Evolutionary conservation across 1,140 invertebrate species (phyloP).

Genomic region (Zaprionus africanus): DNA sequence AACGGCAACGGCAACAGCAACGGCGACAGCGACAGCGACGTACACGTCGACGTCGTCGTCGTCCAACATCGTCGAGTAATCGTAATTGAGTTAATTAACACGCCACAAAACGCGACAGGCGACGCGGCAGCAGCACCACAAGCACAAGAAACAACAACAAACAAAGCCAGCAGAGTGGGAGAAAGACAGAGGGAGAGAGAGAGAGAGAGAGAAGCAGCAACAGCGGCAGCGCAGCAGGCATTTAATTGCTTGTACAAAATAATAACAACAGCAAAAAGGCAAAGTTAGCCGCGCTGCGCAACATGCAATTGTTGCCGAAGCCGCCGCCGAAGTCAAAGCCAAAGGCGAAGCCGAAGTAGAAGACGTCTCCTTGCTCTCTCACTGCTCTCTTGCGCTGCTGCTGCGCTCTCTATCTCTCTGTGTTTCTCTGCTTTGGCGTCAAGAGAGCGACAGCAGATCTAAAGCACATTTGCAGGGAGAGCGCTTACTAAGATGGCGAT

Average conservation of each 20-base stretch:
- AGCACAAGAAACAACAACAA: neutral
- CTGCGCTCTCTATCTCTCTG: neutral
- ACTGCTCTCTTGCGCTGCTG: neutral
- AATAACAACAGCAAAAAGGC: constrained; percentile 53
- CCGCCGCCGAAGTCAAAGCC: too few relatives aligned
- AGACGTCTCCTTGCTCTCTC: neutral
- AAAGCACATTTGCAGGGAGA: neutral
- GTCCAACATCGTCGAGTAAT: constrained; percentile 64
- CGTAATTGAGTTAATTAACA: constrained; percentile 83
- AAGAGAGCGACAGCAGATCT: neutral
- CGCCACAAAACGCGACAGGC: constrained; percentile 78
- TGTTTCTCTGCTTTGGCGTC: neutral
- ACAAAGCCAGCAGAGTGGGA: constrained; percentile 23
- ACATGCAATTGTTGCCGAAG: constrained; percentile 30
- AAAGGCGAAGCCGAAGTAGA: too few relatives aligned
- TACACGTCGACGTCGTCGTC: constrained; percentile 24
- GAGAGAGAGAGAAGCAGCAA: neutral
- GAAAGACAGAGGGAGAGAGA: neutral
- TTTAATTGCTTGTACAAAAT: constrained; percentile 80
- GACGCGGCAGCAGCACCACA: constrained; percentile 26
- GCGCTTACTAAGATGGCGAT: constrained; percentile 4
- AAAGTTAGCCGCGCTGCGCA: constrained; percentile 20
- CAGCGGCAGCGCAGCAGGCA: constrained; percentile 55
- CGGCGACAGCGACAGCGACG: neutral
- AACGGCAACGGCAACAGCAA: constrained; percentile 6